These are phyloP conservation scores for Pteruthius melanotis DNA, from an alignment of 2,113 vertebrate genomes.

Conservation along the genomic window DNA sequence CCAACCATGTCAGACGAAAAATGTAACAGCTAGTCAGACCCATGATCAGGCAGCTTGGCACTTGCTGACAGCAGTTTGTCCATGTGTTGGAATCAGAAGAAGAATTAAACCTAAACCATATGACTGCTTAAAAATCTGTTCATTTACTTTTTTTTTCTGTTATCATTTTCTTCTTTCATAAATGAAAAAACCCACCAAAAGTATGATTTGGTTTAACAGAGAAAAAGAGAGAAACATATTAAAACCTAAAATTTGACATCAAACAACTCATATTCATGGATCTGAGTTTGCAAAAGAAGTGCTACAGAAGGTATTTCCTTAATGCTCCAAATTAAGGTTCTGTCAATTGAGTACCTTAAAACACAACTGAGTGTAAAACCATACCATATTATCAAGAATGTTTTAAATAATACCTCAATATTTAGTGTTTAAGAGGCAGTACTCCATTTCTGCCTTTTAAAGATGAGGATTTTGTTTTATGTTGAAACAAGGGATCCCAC, in stretches of 20 bases:
- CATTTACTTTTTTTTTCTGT: not conserved
- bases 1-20: not conserved
- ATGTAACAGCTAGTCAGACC: not conserved
- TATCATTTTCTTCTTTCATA: not conserved
- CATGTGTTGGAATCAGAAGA: not conserved
- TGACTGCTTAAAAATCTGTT: not conserved
- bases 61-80: conserved; percentile 3
- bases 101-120: not conserved
- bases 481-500: not conserved
- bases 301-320: not conserved
- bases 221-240: not conserved
- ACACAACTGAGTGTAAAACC: not conserved
- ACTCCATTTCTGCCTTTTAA: not conserved
- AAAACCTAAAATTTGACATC: not conserved
- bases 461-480: not conserved
- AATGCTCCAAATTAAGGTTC: not conserved
- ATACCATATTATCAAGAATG: not conserved
- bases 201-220: not conserved
- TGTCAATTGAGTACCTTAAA: not conserved
- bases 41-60: not conserved
- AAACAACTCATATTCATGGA: not conserved
- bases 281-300: not conserved
- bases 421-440: not conserved
- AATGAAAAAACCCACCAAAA: not conserved
- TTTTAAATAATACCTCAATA: not conserved